phyloP scores from a whole-genome alignment of 2,113 vertebrate species.

The Calidris pugnax region DNA sequence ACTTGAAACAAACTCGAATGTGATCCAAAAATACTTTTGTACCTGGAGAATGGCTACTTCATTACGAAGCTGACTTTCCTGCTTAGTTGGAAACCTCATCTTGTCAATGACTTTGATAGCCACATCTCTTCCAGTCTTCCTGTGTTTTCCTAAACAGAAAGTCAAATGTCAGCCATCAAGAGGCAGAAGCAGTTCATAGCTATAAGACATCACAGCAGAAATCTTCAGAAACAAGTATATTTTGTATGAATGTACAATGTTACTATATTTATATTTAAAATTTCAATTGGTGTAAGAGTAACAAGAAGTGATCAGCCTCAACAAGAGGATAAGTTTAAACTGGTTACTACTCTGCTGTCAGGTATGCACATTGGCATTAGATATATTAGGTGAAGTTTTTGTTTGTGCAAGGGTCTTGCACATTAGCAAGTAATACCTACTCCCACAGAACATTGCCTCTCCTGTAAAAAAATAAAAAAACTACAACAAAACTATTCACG shows the following conservation, averaged over 20 bases:
- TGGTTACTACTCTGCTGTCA: background rate
- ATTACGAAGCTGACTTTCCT: constrained; percentile 97
- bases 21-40: constrained; percentile 7
- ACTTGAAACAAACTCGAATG: background rate
- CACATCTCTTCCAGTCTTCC: constrained; percentile 97
- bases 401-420: background rate
- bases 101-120: constrained; percentile 99
- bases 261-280: background rate
- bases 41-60: constrained; percentile 99
- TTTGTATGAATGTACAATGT: background rate
- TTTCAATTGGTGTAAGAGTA: background rate
- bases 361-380: background rate
- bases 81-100: constrained; percentile 98
- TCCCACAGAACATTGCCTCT: background rate
- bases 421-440: background rate
- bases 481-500: background rate
- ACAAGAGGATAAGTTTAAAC: background rate
- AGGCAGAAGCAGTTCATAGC: background rate
- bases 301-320: background rate
- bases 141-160: constrained; percentile 88
- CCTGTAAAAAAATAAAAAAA: background rate
- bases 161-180: background rate
- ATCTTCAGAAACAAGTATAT: background rate
- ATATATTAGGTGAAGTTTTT: background rate
- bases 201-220: background rate